Evolutionary conservation across 2,888 invertebrate species (phyloP).

Genomic region (Conomelus anceps): DNA sequence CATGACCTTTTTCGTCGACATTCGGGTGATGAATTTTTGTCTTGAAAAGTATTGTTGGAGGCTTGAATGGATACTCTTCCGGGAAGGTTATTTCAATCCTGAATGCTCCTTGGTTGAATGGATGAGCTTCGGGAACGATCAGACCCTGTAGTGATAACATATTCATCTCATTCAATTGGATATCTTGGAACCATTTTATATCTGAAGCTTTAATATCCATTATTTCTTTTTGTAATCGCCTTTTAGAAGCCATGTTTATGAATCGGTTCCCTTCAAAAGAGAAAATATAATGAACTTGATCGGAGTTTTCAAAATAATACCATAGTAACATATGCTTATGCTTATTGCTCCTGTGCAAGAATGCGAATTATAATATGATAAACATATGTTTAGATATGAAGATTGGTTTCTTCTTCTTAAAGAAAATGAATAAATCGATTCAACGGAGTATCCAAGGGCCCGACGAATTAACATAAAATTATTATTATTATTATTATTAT

Average conservation of each 20-base stretch:
- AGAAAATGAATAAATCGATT: too few species aligned
- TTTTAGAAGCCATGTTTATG: not conserved
- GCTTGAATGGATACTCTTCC: constrained; percentile 99
- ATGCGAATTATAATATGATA: too few species aligned
- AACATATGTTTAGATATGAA: too few species aligned
- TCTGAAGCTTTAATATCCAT: not conserved
- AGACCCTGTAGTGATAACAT: not conserved
- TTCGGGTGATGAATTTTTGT: constrained; percentile 99
- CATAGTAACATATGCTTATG: too few species aligned
- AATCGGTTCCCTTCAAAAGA: too few species aligned
- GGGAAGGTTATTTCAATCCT: constrained; percentile 97
- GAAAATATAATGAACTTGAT: too few species aligned
- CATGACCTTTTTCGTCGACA: constrained; percentile 97
- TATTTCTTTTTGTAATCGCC: not conserved
- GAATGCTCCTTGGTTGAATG: constrained; percentile 98
- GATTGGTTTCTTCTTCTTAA: too few species aligned
- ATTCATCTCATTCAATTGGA: not conserved
- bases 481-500: too few species aligned
- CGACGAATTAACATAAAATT: too few species aligned
- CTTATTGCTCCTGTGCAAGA: too few species aligned
- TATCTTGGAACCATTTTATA: not conserved
- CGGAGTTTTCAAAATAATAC: too few species aligned
- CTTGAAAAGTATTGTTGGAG: constrained; percentile 96
- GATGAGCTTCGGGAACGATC: constrained; percentile 68
- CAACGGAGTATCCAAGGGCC: too few species aligned